phyloP scores from a whole-genome alignment of 2,113 vertebrate genomes.

The Chamaea fasciata region DNA sequence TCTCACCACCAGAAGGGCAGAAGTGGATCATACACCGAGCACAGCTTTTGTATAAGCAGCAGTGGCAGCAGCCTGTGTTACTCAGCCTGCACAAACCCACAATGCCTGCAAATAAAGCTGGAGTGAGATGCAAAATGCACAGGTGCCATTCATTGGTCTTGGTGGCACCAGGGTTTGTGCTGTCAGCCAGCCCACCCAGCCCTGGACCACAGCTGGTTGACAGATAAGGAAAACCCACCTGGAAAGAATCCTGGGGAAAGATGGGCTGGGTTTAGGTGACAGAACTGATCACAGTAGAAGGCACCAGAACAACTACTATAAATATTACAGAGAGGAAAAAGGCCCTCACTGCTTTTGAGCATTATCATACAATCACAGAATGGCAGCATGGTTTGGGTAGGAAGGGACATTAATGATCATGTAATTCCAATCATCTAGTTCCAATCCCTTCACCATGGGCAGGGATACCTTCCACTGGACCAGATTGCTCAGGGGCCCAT shows the following conservation, averaged over 20 bases:
- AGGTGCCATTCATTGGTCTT: background rate
- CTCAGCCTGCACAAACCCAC: background rate
- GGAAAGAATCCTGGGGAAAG: background rate
- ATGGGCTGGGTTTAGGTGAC: background rate
- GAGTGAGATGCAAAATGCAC: background rate
- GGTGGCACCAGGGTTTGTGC: background rate
- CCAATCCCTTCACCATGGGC: background rate
- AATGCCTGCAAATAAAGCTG: background rate
- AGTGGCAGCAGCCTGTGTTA: background rate
- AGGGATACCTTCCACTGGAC: background rate
- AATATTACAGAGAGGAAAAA: background rate
- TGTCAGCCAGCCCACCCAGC: background rate
- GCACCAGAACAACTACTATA: background rate
- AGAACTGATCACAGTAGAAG: background rate
- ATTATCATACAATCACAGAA: background rate
- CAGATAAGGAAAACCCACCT: background rate
- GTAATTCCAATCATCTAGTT: background rate
- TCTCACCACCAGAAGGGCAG: background rate
- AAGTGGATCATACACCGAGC: rapidly evolving
- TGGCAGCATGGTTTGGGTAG: background rate
- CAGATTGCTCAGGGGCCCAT: background rate
- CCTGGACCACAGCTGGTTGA: background rate
- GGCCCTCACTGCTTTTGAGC: background rate
- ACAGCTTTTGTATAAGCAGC: background rate
- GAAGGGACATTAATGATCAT: background rate